Evolutionary conservation across 53 echinoderm and acorn worm genomes (phyloP), one percentile per base, ranked within the genome.

Genomic region (Arbacia lixula): DNA sequence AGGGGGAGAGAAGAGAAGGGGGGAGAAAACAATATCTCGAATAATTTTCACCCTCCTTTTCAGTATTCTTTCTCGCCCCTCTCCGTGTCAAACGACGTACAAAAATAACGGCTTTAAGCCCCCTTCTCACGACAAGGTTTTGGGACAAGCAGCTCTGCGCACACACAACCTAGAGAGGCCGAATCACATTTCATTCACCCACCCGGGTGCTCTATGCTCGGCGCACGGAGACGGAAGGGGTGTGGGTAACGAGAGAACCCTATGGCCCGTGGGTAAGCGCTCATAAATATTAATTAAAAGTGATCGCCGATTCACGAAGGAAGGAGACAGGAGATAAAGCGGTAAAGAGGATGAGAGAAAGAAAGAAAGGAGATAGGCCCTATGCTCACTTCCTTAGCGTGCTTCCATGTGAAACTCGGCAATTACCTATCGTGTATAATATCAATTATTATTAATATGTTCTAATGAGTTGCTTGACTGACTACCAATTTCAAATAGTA

Each of bases 221-320:
- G 30, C 58, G 60, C 2, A 27, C n/a, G n/a, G 82, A 81, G 32
- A 50, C 34, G 64, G 31, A 41, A 11, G 19, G 64, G n/a, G n/a
- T n/a, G 30, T 62, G 82, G 20, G 82, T 61, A 81, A 81, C 35
- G 16, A 64, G 28, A 81, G 64, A 81, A 60, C 25, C 32, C 25
- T 19, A 32, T 79, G 37, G 82, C 82, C 82, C 33, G 22, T 81
- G 50, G 82, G 43, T 29, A 16, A 22, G 32, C 21, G 40, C 60
- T 81, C 82, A 81, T 81, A 40, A 81, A 81, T 81, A 81, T 63
- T 81, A 81, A 81, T 81, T 63, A 63, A 81, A 63, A 63, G 33
- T 34, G 64, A 81, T 81, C 82, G 63, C 42, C 64, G 32, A n/a
- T 49, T 30, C 43, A 56, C 21, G n/a, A n/a, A n/a, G n/a, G n/a